These are phyloP conservation scores for Sarcophaga rosellei DNA, from an alignment of 2,888 invertebrate genomes.

Conservation along the genomic window DNA sequence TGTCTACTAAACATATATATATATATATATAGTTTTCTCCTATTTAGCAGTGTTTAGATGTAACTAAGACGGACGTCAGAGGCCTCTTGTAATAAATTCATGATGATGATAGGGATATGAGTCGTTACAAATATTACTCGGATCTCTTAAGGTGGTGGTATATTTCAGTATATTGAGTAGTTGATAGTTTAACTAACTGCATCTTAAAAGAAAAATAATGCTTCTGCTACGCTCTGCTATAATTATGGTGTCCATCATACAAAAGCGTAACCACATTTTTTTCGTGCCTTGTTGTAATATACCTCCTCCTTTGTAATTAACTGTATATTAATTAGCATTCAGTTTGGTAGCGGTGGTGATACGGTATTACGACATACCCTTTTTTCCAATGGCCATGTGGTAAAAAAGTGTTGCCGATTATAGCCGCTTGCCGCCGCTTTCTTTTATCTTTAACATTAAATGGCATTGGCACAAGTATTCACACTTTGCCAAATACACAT, in stretches of 20 bases:
- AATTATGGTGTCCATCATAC: conserved; percentile 60
- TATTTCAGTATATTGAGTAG: conserved; percentile 60
- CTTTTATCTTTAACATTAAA: conserved; percentile 38
- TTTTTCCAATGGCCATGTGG: conserved; percentile 71
- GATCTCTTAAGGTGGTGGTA: conserved; percentile 63
- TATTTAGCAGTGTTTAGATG: conserved; percentile 44
- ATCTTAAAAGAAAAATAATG: conserved; percentile 58
- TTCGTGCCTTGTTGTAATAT: conserved; percentile 60
- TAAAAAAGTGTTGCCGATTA: conserved; percentile 71
- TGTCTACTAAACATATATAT: conserved; percentile 23
- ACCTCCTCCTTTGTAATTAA: conserved; percentile 64
- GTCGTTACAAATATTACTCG: conserved; percentile 52
- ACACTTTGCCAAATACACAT: conserved; percentile 43
- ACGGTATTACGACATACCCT: conserved; percentile 70
- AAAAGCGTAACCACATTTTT: conserved; percentile 68
- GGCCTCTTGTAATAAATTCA: conserved; percentile 79
- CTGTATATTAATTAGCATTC: conserved; percentile 41
- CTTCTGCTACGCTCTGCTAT: conserved; percentile 63
- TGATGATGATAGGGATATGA: conserved; percentile 81
- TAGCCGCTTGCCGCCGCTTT: conserved; percentile 64
- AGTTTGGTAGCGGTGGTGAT: conserved; percentile 62
- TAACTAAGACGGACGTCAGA: conserved; percentile 76
- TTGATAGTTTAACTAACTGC: conserved; percentile 61
- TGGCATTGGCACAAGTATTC: conserved; percentile 42
- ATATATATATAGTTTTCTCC: conserved; percentile 35